These are phyloP conservation scores for Eupithecia vulgata DNA, from an alignment of 2,888 invertebrate species.

Conservation along the genomic window DNA sequence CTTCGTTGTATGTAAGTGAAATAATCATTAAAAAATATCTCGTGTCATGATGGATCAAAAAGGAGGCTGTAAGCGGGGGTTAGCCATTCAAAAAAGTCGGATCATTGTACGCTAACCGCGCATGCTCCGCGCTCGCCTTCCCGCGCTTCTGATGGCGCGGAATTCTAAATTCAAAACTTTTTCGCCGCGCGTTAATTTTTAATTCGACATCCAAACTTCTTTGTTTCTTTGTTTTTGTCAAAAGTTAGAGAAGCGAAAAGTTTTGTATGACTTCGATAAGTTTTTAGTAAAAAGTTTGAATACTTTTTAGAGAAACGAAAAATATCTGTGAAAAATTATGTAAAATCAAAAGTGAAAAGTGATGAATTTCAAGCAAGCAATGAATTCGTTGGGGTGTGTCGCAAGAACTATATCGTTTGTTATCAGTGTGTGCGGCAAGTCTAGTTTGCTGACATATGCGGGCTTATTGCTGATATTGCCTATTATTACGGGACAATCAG, in stretches of 20 bases:
- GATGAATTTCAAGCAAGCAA: conserved; percentile 48
- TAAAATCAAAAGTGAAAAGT: conserved; percentile 27
- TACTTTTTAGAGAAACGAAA: neutral
- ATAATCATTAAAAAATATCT: conserved; percentile 49
- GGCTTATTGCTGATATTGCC: conserved; percentile 69
- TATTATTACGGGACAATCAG: conserved; percentile 65
- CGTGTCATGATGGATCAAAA: conserved; percentile 41
- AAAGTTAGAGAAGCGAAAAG: neutral
- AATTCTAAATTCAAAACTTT: conserved; percentile 48
- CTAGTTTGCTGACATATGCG: conserved; percentile 65
- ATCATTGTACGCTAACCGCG: conserved; percentile 71
- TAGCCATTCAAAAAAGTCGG: conserved; percentile 58
- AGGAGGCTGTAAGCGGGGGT: conserved; percentile 66
- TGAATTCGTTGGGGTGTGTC: conserved; percentile 38
- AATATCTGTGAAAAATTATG: neutral
- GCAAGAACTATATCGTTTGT: conserved; percentile 46
- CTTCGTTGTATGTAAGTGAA: conserved; percentile 36
- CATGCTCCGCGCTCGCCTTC: conserved; percentile 71
- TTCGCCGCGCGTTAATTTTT: neutral
- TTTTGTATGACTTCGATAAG: neutral
- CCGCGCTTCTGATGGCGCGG: conserved; percentile 64
- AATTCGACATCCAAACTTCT: neutral
- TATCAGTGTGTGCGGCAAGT: conserved; percentile 60
- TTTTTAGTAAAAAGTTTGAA: conserved; percentile 8
- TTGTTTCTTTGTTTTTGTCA: neutral